These are phyloP conservation scores for Dione juno DNA, from an alignment of 2,888 invertebrate species.

Conservation along the genomic window DNA sequence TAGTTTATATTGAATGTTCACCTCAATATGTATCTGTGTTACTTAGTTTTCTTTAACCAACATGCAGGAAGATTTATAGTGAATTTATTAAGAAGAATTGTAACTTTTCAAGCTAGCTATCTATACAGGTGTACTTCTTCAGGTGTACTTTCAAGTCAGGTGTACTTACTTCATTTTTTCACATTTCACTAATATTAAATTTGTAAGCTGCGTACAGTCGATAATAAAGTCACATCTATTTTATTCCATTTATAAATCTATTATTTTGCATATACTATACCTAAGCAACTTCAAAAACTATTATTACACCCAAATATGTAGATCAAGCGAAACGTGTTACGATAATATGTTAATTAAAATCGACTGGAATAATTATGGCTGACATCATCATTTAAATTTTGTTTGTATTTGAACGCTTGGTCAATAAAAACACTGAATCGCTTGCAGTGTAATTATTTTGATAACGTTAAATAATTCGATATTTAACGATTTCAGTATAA, in stretches of 20 bases:
- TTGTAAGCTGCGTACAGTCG: background rate
- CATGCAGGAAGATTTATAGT: too few relatives aligned
- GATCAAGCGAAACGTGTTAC: slow-evolving; percentile 45
- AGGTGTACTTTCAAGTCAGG: too few relatives aligned
- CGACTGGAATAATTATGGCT: slow-evolving; percentile 51
- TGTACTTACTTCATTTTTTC: background rate
- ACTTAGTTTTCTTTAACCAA: too few relatives aligned
- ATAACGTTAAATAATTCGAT: slow-evolving; percentile 32
- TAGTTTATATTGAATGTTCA: too few relatives aligned
- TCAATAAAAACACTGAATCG: slow-evolving; percentile 46
- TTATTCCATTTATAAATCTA: background rate
- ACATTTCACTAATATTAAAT: background rate
- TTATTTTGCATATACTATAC: background rate
- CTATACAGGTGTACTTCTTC: too few relatives aligned
- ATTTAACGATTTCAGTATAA: slow-evolving; percentile 11
- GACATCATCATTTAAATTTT: slow-evolving; percentile 59
- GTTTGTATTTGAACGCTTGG: slow-evolving; percentile 49
- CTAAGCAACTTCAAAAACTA: slow-evolving; percentile 27
- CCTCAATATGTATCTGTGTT: too few relatives aligned
- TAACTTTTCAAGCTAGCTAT: too few relatives aligned
- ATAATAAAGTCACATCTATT: background rate
- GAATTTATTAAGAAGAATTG: too few relatives aligned
- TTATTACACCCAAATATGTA: slow-evolving; percentile 42
- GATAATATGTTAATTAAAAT: slow-evolving; percentile 56
- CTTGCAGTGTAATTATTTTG: slow-evolving; percentile 41